Base-by-base conservation (phyloP, 2,113 vertebrate genomes). In the Paratilapia polleni region DNA sequence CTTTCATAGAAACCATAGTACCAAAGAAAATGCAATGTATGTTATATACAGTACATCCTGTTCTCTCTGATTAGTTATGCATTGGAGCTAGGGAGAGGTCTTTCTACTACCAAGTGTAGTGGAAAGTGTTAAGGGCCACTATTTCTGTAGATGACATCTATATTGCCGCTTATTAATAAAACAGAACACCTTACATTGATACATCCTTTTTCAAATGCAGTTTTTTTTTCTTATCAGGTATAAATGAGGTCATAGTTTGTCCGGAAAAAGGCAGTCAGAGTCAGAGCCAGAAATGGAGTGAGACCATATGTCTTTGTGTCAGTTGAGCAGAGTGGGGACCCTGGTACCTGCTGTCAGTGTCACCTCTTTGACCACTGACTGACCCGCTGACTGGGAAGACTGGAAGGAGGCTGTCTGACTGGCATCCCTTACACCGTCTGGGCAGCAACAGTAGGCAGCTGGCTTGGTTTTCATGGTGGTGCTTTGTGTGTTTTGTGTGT, bases 301-400 rank as follows among this genome's bases (percentile, higher is more conserved):
- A 77, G 62, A 88, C 88, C 92, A 92, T 92, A 88, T 92, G 91
- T 92, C 77, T 80, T 54, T 76, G 76, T 85, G 88, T 89, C 88
- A 85, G 84, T 22, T 79, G 70, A 68, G 58, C 77, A 54, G 66
- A 60, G 64, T 47, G 77, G 82, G 52, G 81, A 77, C 11, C 24
- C 73, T 68, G 80, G 56, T 87, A 82, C 91, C 91, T 88, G 87
- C 92, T 89, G 90, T 61, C 86, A 82, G 68, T 82, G 83, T 91
- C 87, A 93, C 89, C 87, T 89, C 77, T 92, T 81, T 87, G 89
- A 91, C 91, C 90, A 83, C 73, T 78, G 79, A 83, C 83, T 64
- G 85, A 80, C 86, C 66, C 47, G 60, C 15, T 80, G 85, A 88
- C 82, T 88, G 82, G 83, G 74, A 82, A 11, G 77, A 90, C 66